Evolutionary conservation across 2,113 vertebrate species (phyloP).

Genomic region (Eudorcas thomsonii): DNA sequence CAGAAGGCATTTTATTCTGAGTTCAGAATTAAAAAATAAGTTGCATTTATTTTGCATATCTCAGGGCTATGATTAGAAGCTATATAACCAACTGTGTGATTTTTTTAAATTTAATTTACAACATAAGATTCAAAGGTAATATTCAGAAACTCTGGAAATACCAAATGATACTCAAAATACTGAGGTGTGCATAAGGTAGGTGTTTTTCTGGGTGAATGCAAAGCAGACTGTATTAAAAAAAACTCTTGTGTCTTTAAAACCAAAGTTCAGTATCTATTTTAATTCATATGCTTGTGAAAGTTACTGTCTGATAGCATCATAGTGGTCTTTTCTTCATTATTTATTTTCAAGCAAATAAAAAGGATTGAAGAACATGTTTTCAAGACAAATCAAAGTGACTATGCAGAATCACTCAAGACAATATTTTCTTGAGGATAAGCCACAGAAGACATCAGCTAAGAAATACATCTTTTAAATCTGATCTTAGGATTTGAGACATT

Average conservation of each 20-base stretch:
- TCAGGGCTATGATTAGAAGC: not conserved
- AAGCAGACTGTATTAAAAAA: not conserved
- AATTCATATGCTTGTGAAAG: not conserved
- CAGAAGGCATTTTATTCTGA: slow-evolving; percentile 5
- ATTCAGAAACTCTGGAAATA: not conserved
- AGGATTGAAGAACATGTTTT: not conserved
- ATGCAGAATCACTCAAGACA: not conserved
- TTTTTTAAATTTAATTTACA: slow-evolving; percentile 11
- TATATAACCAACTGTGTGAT: not conserved
- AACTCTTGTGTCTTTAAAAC: not conserved
- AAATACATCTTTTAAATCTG: slow-evolving; percentile 34
- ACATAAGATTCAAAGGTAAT: not conserved
- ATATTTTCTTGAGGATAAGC: slow-evolving; percentile 36
- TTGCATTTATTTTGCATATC: not conserved
- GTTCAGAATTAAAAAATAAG: not conserved
- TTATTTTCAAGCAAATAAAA: slow-evolving; percentile 49
- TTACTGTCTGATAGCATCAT: not conserved
- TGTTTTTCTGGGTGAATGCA: not conserved
- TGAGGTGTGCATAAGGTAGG: not conserved
- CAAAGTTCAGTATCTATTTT: not conserved
- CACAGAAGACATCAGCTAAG: not conserved
- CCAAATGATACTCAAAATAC: not conserved
- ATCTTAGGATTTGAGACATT: slow-evolving; percentile 3
- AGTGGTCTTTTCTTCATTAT: not conserved
- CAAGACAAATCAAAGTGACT: slow-evolving; percentile 22